These are phyloP conservation scores for Stigmatopora argus DNA, from an alignment of 2,113 vertebrate genomes.

Conservation along the genomic window DNA sequence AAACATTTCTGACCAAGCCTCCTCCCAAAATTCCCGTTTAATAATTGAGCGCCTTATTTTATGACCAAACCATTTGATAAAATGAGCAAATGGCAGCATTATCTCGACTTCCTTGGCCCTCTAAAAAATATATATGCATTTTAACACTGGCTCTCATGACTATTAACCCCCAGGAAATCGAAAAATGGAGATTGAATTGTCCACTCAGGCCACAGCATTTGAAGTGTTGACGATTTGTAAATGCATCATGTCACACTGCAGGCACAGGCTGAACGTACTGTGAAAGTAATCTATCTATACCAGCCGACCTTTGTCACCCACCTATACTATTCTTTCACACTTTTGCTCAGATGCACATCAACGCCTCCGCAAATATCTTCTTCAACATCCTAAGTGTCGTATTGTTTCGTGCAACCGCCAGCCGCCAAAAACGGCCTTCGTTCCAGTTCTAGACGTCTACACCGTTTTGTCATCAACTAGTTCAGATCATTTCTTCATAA, in stretches of 20 bases:
- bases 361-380: conserved; percentile 17
- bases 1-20: neutral
- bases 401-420: neutral
- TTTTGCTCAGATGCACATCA: conserved; percentile 4
- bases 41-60: neutral
- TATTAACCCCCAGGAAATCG: neutral
- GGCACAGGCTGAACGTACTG: neutral
- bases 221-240: conserved; percentile 4
- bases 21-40: neutral
- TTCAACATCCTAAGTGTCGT: too few relatives aligned
- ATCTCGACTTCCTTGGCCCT: too few relatives aligned
- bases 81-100: neutral
- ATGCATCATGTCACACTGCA: conserved; percentile 7
- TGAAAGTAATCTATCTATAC: neutral
- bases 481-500: neutral
- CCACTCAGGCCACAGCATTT: neutral
- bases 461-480: neutral
- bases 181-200: neutral
- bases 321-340: conserved; percentile 24
- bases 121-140: neutral
- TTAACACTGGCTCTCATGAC: neutral
- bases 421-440: neutral
- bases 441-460: neutral
- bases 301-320: conserved; percentile 18
- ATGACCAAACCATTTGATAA: neutral